Conservation (phyloP, 2,113 vertebrate genomes). For the Anolis sagrei region DNA sequence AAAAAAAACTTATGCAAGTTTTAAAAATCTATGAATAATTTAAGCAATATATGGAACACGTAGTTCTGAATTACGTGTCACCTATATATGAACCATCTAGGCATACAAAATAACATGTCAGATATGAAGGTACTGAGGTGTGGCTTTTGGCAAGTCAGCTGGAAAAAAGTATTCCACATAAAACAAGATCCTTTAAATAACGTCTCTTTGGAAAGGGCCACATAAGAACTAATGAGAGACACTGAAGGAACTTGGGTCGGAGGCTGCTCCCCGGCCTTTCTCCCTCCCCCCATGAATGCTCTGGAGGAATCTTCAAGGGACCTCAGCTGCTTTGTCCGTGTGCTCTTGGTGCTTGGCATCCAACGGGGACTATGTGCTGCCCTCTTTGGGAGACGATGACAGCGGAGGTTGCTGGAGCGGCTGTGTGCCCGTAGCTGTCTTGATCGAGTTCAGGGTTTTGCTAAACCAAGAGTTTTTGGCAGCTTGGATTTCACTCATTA, state of each 20-base stretch:
- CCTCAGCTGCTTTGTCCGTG: constrained; percentile 62
- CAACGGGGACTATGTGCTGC: constrained; percentile 77
- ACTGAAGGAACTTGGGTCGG: constrained; percentile 67
- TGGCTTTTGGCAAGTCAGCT: constrained; percentile 71
- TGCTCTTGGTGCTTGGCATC: constrained; percentile 69
- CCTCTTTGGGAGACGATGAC: constrained; percentile 72
- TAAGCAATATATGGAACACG: constrained; percentile 73
- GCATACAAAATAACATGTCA: constrained; percentile 78
- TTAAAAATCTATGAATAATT: constrained; percentile 65
- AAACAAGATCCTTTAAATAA: constrained; percentile 54
- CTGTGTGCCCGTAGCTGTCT: constrained; percentile 91
- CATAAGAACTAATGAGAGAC: constrained; percentile 68
- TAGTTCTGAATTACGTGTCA: constrained; percentile 75
- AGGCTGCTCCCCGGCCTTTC: constrained; percentile 68
- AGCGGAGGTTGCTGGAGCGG: constrained; percentile 75
- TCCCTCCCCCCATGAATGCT: constrained; percentile 49
- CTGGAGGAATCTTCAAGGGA: constrained; percentile 52
- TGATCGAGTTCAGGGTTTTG: constrained; percentile 98
- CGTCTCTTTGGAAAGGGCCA: constrained; percentile 62
- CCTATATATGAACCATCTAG: constrained; percentile 70
- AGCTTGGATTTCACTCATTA: constrained; percentile 98
- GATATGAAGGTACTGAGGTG: constrained; percentile 69
- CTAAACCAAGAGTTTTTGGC: constrained; percentile 99
- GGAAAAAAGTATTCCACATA: constrained; percentile 69
- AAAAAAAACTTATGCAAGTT: constrained; percentile 67